Evolutionary conservation across 1,140 invertebrate species (phyloP).

Genomic region (Brachionus rotundiformis): DNA sequence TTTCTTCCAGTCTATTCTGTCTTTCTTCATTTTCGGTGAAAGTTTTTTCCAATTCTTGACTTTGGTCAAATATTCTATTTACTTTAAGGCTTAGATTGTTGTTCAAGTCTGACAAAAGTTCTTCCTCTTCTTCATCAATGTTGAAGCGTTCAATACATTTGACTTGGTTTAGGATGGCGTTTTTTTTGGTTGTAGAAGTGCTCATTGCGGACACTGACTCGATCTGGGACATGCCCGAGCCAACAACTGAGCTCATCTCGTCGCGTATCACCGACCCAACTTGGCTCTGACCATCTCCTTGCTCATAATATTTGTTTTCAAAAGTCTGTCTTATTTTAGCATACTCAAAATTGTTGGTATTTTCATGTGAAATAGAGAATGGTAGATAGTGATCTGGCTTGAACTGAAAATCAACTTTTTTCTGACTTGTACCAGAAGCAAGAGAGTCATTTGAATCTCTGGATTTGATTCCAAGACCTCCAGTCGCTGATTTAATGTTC

Average conservation of each 20-base stretch:
- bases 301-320: background rate
- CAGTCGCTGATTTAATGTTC: background rate
- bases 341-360: constrained; percentile 7
- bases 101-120: constrained; percentile 22
- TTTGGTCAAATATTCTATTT: constrained; percentile 16
- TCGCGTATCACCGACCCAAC: background rate
- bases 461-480: background rate
- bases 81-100: background rate
- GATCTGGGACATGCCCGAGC: constrained; percentile 42
- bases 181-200: background rate
- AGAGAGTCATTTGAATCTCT: background rate
- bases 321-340: background rate
- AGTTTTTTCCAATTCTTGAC: constrained; percentile 18
- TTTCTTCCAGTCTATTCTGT: background rate
- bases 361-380: background rate
- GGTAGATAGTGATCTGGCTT: background rate
- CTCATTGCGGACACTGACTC: constrained; percentile 42
- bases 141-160: background rate
- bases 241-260: constrained; percentile 32
- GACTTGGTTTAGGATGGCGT: background rate
- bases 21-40: background rate
- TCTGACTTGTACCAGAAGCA: background rate
- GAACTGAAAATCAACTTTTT: background rate
- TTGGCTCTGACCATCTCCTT: background rate
- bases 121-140: constrained; percentile 29